These are phyloP conservation scores for Zootermopsis nevadensis DNA, from an alignment of 2,888 invertebrate genomes.

Conservation along the genomic window DNA sequence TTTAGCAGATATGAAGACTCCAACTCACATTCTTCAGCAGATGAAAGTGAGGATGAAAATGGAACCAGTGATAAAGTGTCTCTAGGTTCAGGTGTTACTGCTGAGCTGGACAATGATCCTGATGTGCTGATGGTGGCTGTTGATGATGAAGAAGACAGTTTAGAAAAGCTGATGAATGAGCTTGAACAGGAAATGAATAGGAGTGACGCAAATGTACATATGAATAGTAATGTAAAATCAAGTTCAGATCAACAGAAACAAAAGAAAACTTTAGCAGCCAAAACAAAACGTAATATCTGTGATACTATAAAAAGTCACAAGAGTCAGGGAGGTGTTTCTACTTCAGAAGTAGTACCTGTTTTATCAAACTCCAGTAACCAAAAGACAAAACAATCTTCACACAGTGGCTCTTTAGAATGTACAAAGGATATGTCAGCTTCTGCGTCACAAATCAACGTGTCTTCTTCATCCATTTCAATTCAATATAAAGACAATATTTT, in stretches of 20 bases:
- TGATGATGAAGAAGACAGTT: constrained; percentile 64
- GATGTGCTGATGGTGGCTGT: constrained; percentile 49
- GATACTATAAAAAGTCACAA: constrained; percentile 14
- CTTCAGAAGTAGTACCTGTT: constrained; percentile 3
- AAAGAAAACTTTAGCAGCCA: neutral
- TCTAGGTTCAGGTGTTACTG: constrained; percentile 56
- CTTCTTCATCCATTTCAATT: neutral
- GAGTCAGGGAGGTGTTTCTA: neutral
- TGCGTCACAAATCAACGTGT: neutral
- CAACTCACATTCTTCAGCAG: constrained; percentile 63
- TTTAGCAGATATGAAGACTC: constrained; percentile 65
- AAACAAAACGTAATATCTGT: constrained; percentile 18
- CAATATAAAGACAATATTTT: constrained; percentile 1
- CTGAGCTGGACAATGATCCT: constrained; percentile 54
- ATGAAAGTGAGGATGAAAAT: constrained; percentile 55
- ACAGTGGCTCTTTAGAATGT: neutral
- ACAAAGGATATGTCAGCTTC: neutral
- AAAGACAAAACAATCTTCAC: constrained; percentile 2
- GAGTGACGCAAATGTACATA: neutral
- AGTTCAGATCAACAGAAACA: constrained; percentile 9
- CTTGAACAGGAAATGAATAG: constrained; percentile 64
- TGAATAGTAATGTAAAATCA: neutral
- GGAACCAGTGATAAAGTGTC: constrained; percentile 36
- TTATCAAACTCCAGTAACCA: neutral
- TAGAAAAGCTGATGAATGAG: constrained; percentile 67